Percentiles rank a stretch among this genome's conserved stretches.
phyloP scores from a whole-genome alignment of 2,888 invertebrate genomes.

The Leucozona laternaria region DNA sequence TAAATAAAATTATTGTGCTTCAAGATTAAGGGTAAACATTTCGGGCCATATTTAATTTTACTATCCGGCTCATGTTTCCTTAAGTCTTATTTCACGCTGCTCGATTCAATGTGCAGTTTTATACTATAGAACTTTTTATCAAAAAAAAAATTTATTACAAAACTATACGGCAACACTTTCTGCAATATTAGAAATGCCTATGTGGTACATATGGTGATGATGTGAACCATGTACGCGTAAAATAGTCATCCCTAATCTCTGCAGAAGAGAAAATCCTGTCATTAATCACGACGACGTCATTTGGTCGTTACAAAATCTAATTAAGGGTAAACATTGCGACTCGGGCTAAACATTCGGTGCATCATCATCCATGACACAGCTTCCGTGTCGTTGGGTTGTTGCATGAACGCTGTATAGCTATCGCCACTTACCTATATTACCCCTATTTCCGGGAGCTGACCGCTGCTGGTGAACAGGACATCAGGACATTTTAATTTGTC shows the following conservation, averaged over 20 bases:
- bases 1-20: no score
- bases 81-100: no score
- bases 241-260: conserved; percentile 74
- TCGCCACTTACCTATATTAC: conserved; percentile 53
- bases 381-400: conserved; percentile 45
- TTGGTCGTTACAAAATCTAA: conserved; percentile 77
- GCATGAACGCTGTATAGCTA: conserved; percentile 34
- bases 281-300: conserved; percentile 77
- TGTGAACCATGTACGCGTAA: conserved; percentile 45
- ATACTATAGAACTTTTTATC: no score
- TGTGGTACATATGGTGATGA: conserved; percentile 17
- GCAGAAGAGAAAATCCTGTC: conserved; percentile 73
- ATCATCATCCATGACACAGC: conserved; percentile 24
- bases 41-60: no score
- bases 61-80: no score
- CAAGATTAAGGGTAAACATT: no score
- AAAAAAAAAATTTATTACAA: no score
- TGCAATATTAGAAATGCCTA: conserved; percentile 14
- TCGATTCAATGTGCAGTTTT: no score
- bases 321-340: conserved; percentile 77
- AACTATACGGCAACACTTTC: conserved; percentile 29
- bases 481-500: conserved; percentile 76
- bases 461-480: conserved; percentile 60
- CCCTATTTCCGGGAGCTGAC: conserved; percentile 67
- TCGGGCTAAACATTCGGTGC: conserved; percentile 70